Base-by-base conservation (phyloP, 2,888 invertebrate genomes). In the Drosophila seclusa region DNA sequence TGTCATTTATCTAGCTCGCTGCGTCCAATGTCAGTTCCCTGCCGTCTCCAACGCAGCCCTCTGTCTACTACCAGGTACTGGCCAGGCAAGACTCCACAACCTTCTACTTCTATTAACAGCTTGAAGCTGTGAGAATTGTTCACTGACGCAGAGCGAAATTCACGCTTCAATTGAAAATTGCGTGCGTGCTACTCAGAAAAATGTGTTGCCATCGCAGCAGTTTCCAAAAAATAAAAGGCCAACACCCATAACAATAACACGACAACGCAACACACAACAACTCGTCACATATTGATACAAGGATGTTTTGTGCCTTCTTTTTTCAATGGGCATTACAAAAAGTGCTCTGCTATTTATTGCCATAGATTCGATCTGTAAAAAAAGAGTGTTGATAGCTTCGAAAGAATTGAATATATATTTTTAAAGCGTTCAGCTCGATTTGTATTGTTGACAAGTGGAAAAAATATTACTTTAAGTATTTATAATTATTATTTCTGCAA, bases 121-220 rank as follows among this genome's bases (percentile, higher is more conserved):
- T 82, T 80, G 82, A 72, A 78, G 69, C 80, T 76, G 53, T 36
- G 65, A 66, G 76, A 80, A 89, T 89, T 89, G 90, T 77, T 89
- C 82, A 86, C 78, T 79, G 75, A 79, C 80, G 82, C 81, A 77
- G 78, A 82, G 83, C 75, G 62, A 87, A 86, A 80, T 89, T 89
- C 77, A 89, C 89, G 89, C 89, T 90, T 89, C 89, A 81, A 82
- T 89, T 90, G 90, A 70, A 85, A 80, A 88, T 78, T 76, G 80
- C 77, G 73, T 77, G 77, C 72, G 75, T 73, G 82, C 79, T 83
- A 89, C 84, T 87, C 81, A 83, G 87, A 81, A 75, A 87, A 89
- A 89, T 87, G 79, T 87, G 83, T 86, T 82, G 77, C 77, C 86
- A 87, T 73, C 82, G 68, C 68, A 74, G 60, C 76, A 57, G 64